phyloP scores from a whole-genome alignment of 2,797 vertebrate genomes.

The Melanotaenia trifasciata region DNA sequence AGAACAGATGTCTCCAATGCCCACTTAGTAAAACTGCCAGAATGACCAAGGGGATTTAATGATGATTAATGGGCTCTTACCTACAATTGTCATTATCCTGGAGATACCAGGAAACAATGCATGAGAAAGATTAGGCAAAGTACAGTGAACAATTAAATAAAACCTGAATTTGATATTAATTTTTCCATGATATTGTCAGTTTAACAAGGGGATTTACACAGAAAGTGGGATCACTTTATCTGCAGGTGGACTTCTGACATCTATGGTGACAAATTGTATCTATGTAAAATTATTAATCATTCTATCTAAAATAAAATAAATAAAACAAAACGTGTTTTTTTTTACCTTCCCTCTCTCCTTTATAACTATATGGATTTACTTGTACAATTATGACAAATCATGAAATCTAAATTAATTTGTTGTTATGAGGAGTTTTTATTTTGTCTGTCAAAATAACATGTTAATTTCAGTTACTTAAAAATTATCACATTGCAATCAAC shows the following conservation, averaged over 20 bases:
- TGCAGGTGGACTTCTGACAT: neutral
- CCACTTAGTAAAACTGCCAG: neutral
- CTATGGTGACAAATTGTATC: neutral
- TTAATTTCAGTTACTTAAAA: too few species aligned
- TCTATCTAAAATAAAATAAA: too few species aligned
- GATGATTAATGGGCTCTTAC: neutral
- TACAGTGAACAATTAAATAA: neutral
- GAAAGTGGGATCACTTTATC: neutral
- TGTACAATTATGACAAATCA: too few species aligned
- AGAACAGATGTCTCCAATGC: neutral
- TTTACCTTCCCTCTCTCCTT: too few species aligned
- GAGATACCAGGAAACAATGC: neutral
- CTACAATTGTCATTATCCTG: neutral
- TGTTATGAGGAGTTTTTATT: too few species aligned
- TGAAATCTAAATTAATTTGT: too few species aligned
- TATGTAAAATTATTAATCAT: too few species aligned
- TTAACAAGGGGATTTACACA: neutral
- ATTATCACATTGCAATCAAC: too few species aligned
- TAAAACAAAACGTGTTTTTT: too few species aligned
- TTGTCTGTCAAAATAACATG: too few species aligned
- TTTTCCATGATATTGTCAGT: neutral
- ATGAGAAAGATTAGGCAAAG: neutral
- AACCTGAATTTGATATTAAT: neutral
- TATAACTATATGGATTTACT: too few species aligned
- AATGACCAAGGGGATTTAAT: neutral